Conservation (phyloP, 2,888 invertebrate species). For the Omphaloscelis lunosa region DNA sequence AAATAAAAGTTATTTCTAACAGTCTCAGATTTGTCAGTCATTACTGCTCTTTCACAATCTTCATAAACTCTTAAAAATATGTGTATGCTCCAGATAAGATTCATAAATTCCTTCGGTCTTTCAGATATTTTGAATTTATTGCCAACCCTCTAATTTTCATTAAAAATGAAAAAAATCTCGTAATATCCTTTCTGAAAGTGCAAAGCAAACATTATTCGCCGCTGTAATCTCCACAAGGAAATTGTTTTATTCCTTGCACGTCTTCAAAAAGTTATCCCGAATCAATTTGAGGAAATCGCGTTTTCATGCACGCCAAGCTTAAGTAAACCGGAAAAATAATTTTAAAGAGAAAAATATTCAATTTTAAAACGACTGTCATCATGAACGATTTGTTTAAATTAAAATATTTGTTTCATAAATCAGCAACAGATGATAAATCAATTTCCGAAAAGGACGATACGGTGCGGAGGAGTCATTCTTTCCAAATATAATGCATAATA, state of each 20-base stretch:
- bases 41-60: neutral
- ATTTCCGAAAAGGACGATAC: constrained; percentile 18
- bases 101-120: neutral
- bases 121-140: constrained; percentile 10
- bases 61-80: constrained; percentile 3
- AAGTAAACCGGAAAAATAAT: constrained; percentile 46
- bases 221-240: constrained; percentile 70
- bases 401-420: constrained; percentile 21
- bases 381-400: constrained; percentile 29
- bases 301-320: constrained; percentile 60
- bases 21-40: neutral
- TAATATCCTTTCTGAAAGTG: constrained; percentile 69
- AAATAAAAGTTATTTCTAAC: neutral
- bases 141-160: constrained; percentile 35
- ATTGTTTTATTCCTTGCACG: constrained; percentile 67
- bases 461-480: neutral
- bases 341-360: constrained; percentile 31
- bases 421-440: constrained; percentile 15
- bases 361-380: constrained; percentile 24
- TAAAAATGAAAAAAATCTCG: constrained; percentile 56
- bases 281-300: constrained; percentile 67
- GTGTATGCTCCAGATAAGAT: neutral
- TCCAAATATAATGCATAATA: constrained; percentile 26
- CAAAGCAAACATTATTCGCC: constrained; percentile 68
- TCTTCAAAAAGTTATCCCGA: constrained; percentile 60